These are phyloP conservation scores for Candoia aspera DNA, from an alignment of 2,113 vertebrate genomes.

Conservation along the genomic window DNA sequence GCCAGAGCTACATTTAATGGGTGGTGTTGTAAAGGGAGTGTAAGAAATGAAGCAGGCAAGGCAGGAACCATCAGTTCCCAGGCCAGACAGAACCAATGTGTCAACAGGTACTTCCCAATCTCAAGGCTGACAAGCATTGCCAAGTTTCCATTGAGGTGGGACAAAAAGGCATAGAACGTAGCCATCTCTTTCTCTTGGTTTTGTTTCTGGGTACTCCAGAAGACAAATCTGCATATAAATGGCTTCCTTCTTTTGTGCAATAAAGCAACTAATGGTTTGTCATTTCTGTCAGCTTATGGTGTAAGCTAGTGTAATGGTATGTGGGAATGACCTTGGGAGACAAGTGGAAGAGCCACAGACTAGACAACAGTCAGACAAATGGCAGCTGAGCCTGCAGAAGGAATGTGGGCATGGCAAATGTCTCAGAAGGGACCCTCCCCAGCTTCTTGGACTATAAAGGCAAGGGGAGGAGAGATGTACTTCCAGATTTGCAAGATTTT, in stretches of 20 bases:
- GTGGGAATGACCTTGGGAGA: not conserved
- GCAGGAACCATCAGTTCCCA: not conserved
- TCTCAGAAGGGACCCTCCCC: not conserved
- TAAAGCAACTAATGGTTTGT: not conserved
- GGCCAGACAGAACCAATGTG: too few relatives aligned
- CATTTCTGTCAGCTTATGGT: not conserved
- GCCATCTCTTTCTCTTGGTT: too few relatives aligned
- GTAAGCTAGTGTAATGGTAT: not conserved
- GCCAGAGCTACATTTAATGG: not conserved
- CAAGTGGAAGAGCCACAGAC: not conserved
- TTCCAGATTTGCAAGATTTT: not conserved
- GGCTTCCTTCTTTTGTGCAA: too few relatives aligned
- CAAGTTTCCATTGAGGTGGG: too few relatives aligned
- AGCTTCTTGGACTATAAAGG: not conserved
- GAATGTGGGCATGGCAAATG: not conserved
- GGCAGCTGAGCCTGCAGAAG: not conserved
- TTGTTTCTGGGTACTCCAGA: too few relatives aligned
- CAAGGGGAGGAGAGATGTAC: not conserved
- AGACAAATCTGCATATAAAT: too few relatives aligned
- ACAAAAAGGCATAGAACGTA: too few relatives aligned
- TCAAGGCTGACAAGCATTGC: too few relatives aligned
- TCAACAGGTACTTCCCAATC: too few relatives aligned
- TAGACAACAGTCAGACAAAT: not conserved
- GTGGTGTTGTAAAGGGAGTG: not conserved
- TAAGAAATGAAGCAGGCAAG: not conserved